phyloP scores from a whole-genome alignment of 23 tunicate genomes.

The Diplosoma virens region DNA sequence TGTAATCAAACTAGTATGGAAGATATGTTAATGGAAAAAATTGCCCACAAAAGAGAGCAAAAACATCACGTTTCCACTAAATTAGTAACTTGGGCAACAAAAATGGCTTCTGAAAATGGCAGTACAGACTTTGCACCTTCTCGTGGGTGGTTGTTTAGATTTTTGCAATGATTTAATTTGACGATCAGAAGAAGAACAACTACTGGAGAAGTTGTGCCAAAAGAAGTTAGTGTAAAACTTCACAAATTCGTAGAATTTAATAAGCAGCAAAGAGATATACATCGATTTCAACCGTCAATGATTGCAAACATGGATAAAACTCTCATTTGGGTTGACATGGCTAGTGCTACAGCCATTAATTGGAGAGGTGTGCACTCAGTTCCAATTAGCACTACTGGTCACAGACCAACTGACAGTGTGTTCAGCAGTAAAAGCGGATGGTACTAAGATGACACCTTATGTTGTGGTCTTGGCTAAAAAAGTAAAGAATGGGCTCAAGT shows the following conservation, averaged over 20 bases:
- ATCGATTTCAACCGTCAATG: background rate
- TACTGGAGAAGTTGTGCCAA: conserved; percentile 24
- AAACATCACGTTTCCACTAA: conserved; percentile 50
- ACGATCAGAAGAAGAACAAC: conserved; percentile 27
- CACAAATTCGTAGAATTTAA: background rate
- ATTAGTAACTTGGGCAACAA: conserved; percentile 43
- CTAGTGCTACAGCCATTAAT: background rate
- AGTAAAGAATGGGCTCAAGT: conserved; percentile 1
- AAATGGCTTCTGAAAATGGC: conserved; percentile 37
- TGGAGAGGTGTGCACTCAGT: too few species aligned
- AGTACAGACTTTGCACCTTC: conserved; percentile 8
- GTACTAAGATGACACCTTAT: background rate
- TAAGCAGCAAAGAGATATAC: conserved; percentile 12
- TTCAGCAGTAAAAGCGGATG: conserved; percentile 15
- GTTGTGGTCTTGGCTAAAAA: background rate
- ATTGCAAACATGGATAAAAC: conserved; percentile 30
- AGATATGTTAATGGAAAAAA: conserved; percentile 42
- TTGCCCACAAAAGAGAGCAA: conserved; percentile 34
- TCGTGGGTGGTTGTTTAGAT: conserved; percentile 16
- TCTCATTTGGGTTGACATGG: conserved; percentile 26
- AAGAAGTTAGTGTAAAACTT: background rate
- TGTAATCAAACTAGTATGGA: background rate
- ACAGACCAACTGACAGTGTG: conserved; percentile 10
- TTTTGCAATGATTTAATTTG: background rate
- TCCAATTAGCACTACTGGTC: too few species aligned